phyloP scores from a whole-genome alignment of 1,140 invertebrate species.

The Coenobita brevimanus region DNA sequence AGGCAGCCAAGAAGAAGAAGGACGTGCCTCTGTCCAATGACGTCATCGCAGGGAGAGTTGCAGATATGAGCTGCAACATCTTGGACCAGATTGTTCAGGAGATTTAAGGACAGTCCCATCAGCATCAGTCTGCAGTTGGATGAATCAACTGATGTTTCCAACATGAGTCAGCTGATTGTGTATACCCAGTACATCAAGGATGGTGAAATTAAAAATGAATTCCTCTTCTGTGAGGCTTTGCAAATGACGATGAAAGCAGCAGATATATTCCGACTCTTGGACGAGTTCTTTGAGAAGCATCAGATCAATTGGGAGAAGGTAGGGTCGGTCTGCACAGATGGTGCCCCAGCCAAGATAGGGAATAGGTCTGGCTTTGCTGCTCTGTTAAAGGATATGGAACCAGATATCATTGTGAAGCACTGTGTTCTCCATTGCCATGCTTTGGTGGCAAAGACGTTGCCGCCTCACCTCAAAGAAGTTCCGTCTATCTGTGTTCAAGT shows the following conservation, averaged over 20 bases:
- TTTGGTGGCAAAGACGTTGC: conserved; percentile 30
- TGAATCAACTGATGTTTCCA: neutral
- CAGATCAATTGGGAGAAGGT: conserved; percentile 6
- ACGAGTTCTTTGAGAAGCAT: conserved; percentile 4
- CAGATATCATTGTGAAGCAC: conserved; percentile 8
- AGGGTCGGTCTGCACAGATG: neutral
- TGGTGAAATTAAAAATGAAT: conserved; percentile 16
- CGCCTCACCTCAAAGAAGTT: conserved; percentile 35
- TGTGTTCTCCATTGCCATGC: conserved; percentile 10
- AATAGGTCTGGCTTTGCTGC: neutral
- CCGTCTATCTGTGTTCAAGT: conserved; percentile 15
- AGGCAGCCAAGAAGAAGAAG: conserved; percentile 30
- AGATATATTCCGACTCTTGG: neutral
- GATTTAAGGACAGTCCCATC: conserved; percentile 23
- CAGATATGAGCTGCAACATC: neutral
- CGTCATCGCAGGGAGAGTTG: conserved; percentile 29
- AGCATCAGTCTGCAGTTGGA: neutral
- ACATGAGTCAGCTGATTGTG: conserved; percentile 14
- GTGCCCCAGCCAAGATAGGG: conserved; percentile 5
- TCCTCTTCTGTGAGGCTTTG: neutral
- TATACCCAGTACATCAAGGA: conserved; percentile 1
- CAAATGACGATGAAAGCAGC: neutral
- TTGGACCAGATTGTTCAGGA: conserved; percentile 8
- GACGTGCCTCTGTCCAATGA: conserved; percentile 16
- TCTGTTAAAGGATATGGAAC: neutral